A percentile compares a stretch with the other conserved stretches of the same genome.
Evolutionary conservation across 2,888 invertebrate genomes (phyloP).

Genomic region (Dryococelus australis): DNA sequence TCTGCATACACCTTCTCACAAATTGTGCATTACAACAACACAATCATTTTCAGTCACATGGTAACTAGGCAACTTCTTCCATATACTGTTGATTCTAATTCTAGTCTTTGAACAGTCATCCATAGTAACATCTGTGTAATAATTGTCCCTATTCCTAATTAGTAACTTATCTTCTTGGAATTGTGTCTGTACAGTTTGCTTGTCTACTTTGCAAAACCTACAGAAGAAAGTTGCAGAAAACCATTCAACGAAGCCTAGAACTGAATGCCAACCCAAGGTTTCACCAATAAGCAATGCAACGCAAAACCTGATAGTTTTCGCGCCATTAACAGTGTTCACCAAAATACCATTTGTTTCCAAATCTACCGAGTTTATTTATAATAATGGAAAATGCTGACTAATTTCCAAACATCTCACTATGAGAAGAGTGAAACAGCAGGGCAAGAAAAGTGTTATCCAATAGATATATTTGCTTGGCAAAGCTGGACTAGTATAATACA

Average conservation of each 20-base stretch:
- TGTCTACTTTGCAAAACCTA: background rate
- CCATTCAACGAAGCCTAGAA: background rate
- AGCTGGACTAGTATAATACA: background rate
- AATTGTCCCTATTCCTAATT: background rate
- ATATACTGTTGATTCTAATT: background rate
- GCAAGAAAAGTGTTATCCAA: background rate
- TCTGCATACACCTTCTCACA: background rate
- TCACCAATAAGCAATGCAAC: background rate
- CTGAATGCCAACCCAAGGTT: background rate
- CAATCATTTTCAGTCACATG: background rate
- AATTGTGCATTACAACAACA: background rate
- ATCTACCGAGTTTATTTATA: background rate
- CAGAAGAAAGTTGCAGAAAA: background rate
- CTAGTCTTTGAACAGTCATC: background rate
- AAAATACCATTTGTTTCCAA: background rate
- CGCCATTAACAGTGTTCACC: background rate
- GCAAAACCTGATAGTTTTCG: background rate
- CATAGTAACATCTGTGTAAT: background rate
- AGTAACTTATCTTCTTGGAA: background rate
- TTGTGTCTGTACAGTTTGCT: background rate
- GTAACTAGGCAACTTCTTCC: background rate
- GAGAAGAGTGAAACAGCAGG: background rate
- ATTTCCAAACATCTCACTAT: background rate
- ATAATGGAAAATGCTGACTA: slow-evolving; percentile 1
- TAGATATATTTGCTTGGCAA: background rate